Percentiles rank a stretch among this genome's conserved stretches.
phyloP scores from a whole-genome alignment of 1,140 invertebrate genomes.

The Liolophura sinensis region DNA sequence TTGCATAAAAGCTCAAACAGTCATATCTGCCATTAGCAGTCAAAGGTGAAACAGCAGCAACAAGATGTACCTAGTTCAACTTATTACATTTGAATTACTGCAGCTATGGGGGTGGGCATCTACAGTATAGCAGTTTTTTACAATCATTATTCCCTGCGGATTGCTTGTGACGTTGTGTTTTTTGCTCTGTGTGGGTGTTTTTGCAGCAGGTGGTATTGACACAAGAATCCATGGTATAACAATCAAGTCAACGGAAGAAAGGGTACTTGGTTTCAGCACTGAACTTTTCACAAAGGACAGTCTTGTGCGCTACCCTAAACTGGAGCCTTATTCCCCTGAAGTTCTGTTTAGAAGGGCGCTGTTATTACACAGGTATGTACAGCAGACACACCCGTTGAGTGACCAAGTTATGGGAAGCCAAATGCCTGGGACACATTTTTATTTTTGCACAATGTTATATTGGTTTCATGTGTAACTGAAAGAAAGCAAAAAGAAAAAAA shows the following conservation, averaged over 20 bases:
- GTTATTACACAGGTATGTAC: slow-evolving; percentile 45
- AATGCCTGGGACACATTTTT: no score
- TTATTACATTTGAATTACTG: no score
- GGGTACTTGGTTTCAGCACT: slow-evolving; percentile 44
- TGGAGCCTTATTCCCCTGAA: slow-evolving; percentile 43
- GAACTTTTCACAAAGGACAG: slow-evolving; percentile 50
- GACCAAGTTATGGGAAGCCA: no score
- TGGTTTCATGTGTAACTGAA: no score
- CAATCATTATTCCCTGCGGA: slow-evolving; percentile 1
- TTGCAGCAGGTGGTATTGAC: slow-evolving; percentile 54
- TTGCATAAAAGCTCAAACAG: no score
- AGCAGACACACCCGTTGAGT: no score
- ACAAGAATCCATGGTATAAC: slow-evolving; percentile 52
- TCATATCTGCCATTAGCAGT: no score
- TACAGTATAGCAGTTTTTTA: background rate
- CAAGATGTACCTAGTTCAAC: no score
- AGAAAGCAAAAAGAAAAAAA: no score
- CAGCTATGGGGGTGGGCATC: background rate
- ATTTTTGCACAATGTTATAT: no score
- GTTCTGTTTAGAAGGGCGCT: slow-evolving; percentile 46
- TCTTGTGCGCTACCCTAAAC: slow-evolving; percentile 46
- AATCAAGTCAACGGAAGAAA: slow-evolving; percentile 50
- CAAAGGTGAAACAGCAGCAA: no score
- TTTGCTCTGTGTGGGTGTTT: background rate
- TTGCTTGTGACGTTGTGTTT: slow-evolving; percentile 1